Conservation (phyloP, 2,888 invertebrate species). For the Leptothorax acervorum region DNA sequence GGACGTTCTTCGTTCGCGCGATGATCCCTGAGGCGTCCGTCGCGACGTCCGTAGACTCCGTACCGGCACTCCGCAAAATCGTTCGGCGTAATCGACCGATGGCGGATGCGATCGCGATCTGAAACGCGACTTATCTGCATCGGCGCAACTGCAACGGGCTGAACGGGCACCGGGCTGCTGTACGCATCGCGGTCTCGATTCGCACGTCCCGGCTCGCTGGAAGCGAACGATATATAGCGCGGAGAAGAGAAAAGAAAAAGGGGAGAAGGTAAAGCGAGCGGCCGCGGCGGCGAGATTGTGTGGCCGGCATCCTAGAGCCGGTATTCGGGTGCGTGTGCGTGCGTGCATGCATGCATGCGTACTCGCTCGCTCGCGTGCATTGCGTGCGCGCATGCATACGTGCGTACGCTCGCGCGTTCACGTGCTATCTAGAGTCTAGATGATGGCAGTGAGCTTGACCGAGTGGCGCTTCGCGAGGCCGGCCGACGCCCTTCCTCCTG, state of each 20-base stretch:
- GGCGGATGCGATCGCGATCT: slow-evolving; percentile 20
- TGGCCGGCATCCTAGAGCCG: slow-evolving; percentile 73
- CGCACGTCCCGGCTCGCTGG: slow-evolving; percentile 14
- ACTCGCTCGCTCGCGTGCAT: background rate
- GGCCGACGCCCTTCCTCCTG: slow-evolving; percentile 83
- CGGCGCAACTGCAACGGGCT: background rate
- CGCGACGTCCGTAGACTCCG: background rate
- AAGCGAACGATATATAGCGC: slow-evolving; percentile 28
- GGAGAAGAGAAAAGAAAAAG: slow-evolving; percentile 12
- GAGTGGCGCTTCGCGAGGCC: slow-evolving; percentile 84
- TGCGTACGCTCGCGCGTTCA: slow-evolving; percentile 8
- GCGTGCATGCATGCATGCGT: slow-evolving; percentile 5
- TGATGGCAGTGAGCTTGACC: slow-evolving; percentile 84
- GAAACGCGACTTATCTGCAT: slow-evolving; percentile 7
- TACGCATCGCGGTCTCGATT: slow-evolving; percentile 44
- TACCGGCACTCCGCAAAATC: background rate
- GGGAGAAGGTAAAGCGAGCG: slow-evolving; percentile 16
- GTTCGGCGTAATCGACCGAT: slow-evolving; percentile 19
- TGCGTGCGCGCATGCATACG: slow-evolving; percentile 24
- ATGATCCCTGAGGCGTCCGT: slow-evolving; percentile 3
- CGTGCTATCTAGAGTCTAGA: slow-evolving; percentile 74
- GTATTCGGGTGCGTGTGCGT: slow-evolving; percentile 4
- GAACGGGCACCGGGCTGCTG: background rate
- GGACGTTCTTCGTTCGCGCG: background rate
- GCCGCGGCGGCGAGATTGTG: slow-evolving; percentile 69